Evolutionary conservation across 2,888 invertebrate species (phyloP), one percentile per base, ranked within the genome.

Genomic region (Baccha elongata): DNA sequence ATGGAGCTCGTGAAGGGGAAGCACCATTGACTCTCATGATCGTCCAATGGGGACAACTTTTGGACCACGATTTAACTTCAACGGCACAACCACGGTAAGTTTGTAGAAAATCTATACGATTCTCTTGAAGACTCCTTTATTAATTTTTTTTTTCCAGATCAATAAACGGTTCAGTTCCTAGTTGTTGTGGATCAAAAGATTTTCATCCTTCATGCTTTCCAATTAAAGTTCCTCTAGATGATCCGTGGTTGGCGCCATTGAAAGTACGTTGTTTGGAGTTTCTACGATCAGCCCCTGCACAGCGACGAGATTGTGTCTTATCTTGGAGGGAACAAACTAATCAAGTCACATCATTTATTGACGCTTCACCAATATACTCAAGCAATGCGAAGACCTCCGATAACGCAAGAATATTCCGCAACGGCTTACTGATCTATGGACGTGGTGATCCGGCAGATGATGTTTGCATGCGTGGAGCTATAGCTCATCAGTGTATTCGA

Each of bases 11-110:
- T 84, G 93, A 94, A 86, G 92, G 92, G 0, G 95, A 94, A 85
- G 92, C 94, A 5, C 92, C 93, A 0, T 92, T 96, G 7, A 96
- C 96, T 0, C 94, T 95, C 85, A 94, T 96, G 93, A 92, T 96
- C 75, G 97, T 96, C 93, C 97, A 97, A 88, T 97, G 97, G 96
- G 97, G 97, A 0, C 97, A 98, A 90, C 94, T 98, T 86, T 88
- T 98, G 73, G 97, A 97, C 88, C 97, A 98, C 87, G 97, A 98
- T 88, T 91, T 98, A 84, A 96, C 95, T 42, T 94, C 95, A 0
- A 94, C 95, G 3, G 95, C 94, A 0, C 95, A 95, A 86, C 94
- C 95, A 1, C 92, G 94, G 90, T 91, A 85, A 85, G 85, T 32
- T 17, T 8, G 19, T 13, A 3, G 17, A 40, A 13, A n/a, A 26